Conservation (phyloP, 2,113 vertebrate species). For the Tupaia chinensis region DNA sequence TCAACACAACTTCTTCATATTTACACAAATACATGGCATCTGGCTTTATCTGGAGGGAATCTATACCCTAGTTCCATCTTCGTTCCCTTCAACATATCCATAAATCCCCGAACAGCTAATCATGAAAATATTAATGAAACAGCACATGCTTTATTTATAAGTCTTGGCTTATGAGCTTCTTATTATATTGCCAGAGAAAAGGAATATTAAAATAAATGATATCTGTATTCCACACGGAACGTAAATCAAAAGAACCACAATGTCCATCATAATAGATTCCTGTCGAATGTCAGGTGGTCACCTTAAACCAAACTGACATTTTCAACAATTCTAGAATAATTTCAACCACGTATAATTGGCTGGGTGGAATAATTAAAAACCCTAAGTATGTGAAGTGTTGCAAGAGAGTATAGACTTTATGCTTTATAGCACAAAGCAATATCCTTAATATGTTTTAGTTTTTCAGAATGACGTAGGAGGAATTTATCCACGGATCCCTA, state of each 20-base stretch:
- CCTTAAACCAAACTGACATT: constrained; percentile 45
- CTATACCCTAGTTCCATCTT: constrained; percentile 33
- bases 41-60: constrained; percentile 57
- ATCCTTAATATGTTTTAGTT: constrained; percentile 45
- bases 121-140: constrained; percentile 73
- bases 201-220: constrained; percentile 79
- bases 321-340: constrained; percentile 46
- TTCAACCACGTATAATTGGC: background rate
- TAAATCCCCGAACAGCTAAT: constrained; percentile 75
- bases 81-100: constrained; percentile 39
- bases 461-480: constrained; percentile 59
- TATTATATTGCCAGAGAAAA: constrained; percentile 65
- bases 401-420: background rate
- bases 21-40: constrained; percentile 66
- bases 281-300: constrained; percentile 30
- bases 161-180: constrained; percentile 51
- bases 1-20: constrained; percentile 47
- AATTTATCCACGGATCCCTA: constrained; percentile 50
- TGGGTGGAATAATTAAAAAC: constrained; percentile 46
- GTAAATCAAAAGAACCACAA: constrained; percentile 62
- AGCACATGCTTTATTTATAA: constrained; percentile 76
- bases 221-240: constrained; percentile 55
- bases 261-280: constrained; percentile 47
- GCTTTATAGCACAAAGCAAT: background rate
- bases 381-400: background rate